Conservation (phyloP, 23 tunicate species). For the Ascidia mentula region DNA sequence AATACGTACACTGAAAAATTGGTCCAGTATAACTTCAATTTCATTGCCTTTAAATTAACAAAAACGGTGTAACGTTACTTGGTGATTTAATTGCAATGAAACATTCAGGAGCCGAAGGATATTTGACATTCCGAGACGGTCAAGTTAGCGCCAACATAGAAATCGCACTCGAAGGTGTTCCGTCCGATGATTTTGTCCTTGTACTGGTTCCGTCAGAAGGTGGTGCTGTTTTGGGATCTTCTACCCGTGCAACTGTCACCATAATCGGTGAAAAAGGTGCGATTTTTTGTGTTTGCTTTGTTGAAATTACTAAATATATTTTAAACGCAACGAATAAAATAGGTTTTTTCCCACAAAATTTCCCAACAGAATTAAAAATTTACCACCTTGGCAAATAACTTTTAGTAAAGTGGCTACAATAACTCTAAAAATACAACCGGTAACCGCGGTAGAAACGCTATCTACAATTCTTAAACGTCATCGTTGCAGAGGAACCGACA, state of each 20-base stretch:
- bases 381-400: no score
- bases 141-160: conserved; percentile 81
- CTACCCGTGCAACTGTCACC: conserved; percentile 64
- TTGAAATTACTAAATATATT: no score
- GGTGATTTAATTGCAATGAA: neutral
- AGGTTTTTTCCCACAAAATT: no score
- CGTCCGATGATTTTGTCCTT: conserved; percentile 67
- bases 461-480: no score
- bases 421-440: no score
- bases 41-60: neutral
- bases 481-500: conserved; percentile 72
- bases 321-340: no score
- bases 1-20: no score
- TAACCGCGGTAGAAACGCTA: no score
- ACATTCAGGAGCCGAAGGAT: conserved; percentile 72
- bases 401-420: no score
- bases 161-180: conserved; percentile 68
- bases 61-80: neutral
- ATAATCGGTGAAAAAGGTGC: conserved; percentile 84
- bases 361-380: no score
- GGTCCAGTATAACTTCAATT: no score
- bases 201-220: conserved; percentile 59
- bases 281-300: neutral
- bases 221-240: conserved; percentile 45
- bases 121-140: conserved; percentile 62